Conservation (phyloP, 2,797 vertebrate genomes). For the Vipera ursinii region DNA sequence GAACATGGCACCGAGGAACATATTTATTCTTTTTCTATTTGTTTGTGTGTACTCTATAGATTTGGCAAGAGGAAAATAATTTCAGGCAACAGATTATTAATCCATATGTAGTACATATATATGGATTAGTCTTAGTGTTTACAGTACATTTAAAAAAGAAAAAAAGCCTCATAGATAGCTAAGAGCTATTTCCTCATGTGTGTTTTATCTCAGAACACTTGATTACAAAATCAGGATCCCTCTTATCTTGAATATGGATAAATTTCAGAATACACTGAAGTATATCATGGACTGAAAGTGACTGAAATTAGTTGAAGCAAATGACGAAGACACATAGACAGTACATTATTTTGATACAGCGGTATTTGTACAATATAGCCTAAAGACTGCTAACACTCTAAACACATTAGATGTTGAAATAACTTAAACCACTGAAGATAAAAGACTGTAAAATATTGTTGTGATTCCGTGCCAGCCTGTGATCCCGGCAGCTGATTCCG, state of each 20-base stretch:
- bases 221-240: neutral
- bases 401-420: neutral
- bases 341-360: neutral
- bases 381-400: neutral
- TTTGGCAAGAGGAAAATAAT: neutral
- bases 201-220: neutral
- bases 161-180: neutral
- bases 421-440: neutral
- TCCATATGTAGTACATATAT: neutral
- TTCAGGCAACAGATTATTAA: neutral
- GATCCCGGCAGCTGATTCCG: too few relatives aligned
- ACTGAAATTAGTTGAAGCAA: neutral
- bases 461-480: too few relatives aligned
- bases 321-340: neutral
- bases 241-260: neutral
- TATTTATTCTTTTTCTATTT: neutral
- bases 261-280: neutral
- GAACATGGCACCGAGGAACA: neutral
- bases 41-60: neutral
- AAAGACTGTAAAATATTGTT: neutral
- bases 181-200: neutral
- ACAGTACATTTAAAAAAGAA: neutral
- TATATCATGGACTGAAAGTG: neutral
- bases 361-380: neutral
- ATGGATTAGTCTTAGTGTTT: neutral